Conservation (phyloP, 1,140 invertebrate genomes). For the Physella acuta region DNA sequence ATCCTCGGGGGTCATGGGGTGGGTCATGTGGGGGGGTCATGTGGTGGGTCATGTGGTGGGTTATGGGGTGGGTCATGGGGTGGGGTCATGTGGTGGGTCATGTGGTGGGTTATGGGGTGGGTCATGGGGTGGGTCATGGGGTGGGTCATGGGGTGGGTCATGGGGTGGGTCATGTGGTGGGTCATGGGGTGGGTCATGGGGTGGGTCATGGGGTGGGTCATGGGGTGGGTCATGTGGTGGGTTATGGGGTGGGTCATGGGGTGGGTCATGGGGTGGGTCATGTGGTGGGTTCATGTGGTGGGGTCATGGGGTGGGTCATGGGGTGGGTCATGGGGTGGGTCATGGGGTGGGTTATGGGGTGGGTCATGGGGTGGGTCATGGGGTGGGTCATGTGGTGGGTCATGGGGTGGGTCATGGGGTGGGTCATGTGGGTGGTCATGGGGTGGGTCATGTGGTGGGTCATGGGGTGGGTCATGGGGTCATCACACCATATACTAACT, state of each 20-base stretch:
- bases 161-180: neutral
- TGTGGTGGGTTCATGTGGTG: neutral
- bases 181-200: neutral
- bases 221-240: too few species aligned
- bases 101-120: too few species aligned
- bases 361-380: neutral
- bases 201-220: neutral
- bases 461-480: too few species aligned
- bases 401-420: too few species aligned
- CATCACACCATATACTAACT: too few species aligned
- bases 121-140: neutral
- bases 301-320: neutral
- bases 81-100: neutral
- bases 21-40: neutral
- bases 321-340: neutral
- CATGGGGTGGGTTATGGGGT: too few species aligned
- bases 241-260: too few species aligned
- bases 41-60: neutral
- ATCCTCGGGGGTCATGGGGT: too few species aligned
- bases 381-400: neutral
- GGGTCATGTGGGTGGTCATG: too few species aligned
- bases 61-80: neutral
- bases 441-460: too few species aligned
- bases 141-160: neutral
- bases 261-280: neutral